Evolutionary conservation across 2,888 invertebrate genomes (phyloP).

Genomic region (Byasa hedistus): DNA sequence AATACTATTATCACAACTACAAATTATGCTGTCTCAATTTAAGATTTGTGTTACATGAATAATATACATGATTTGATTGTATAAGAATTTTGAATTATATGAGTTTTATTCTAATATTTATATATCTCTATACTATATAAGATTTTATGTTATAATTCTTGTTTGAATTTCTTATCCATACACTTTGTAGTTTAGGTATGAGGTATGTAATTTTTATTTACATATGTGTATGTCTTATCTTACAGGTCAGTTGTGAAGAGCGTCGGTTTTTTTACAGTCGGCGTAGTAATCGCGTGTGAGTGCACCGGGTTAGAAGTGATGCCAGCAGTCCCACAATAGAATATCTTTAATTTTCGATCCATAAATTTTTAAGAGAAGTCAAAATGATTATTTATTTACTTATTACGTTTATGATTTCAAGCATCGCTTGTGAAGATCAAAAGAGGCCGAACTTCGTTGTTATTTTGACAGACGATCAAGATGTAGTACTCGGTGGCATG

Average conservation of each 20-base stretch:
- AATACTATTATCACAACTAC: too few relatives aligned
- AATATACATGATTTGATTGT: too few relatives aligned
- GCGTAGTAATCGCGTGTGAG: slow-evolving; percentile 88
- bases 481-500: slow-evolving; percentile 87
- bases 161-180: not conserved
- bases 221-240: slow-evolving; percentile 48
- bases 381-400: slow-evolving; percentile 68
- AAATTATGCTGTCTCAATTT: too few relatives aligned
- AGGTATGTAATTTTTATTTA: slow-evolving; percentile 29
- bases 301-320: slow-evolving; percentile 87
- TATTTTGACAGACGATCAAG: slow-evolving; percentile 92
- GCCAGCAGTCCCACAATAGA: slow-evolving; percentile 78
- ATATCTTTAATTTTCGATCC: slow-evolving; percentile 25
- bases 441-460: slow-evolving; percentile 85
- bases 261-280: slow-evolving; percentile 87
- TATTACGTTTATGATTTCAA: slow-evolving; percentile 48
- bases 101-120: too few relatives aligned
- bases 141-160: too few relatives aligned
- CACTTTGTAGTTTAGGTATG: not conserved
- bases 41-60: too few relatives aligned
- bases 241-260: slow-evolving; percentile 91
- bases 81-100: too few relatives aligned
- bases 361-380: slow-evolving; percentile 31
- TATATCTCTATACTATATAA: too few relatives aligned
- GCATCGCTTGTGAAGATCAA: slow-evolving; percentile 40